A percentile compares a stretch with the other conserved stretches of the same genome.
These are phyloP conservation scores for Lasioglossum figueresi DNA, from an alignment of 2,888 invertebrate species.

Conservation along the genomic window DNA sequence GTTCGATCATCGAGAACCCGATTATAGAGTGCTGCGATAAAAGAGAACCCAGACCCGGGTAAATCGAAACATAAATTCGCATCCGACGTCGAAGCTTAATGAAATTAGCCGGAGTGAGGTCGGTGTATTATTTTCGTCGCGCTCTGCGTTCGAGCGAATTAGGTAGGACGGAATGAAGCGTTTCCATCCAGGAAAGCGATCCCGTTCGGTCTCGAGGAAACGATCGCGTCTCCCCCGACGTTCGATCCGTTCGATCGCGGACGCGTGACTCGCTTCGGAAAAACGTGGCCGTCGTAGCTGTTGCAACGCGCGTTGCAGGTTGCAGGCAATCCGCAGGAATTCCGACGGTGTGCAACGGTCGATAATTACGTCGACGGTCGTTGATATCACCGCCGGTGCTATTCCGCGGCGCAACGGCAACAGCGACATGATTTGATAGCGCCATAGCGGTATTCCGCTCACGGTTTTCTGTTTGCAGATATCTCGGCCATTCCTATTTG, in stretches of 20 bases:
- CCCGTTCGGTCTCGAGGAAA: background rate
- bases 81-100: background rate
- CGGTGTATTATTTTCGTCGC: background rate
- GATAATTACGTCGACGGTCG: slow-evolving; percentile 19
- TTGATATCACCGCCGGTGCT: background rate
- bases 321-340: background rate
- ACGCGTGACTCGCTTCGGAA: background rate
- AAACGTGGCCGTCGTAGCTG: background rate
- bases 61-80: background rate
- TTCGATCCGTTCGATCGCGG: slow-evolving; percentile 1
- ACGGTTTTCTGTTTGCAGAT: slow-evolving; percentile 3
- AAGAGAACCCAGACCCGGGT: background rate
- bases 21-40: too few species aligned
- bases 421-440: background rate
- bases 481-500: slow-evolving; percentile 9
- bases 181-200: background rate
- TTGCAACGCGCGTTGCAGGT: background rate
- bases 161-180: background rate
- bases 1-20: background rate
- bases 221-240: background rate
- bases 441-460: slow-evolving; percentile 8
- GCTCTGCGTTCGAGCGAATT: background rate
- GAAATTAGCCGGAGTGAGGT: background rate
- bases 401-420: background rate
- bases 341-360: background rate